Base-by-base conservation (phyloP, 2,888 invertebrate species). In the Scrobipalpa costella region DNA sequence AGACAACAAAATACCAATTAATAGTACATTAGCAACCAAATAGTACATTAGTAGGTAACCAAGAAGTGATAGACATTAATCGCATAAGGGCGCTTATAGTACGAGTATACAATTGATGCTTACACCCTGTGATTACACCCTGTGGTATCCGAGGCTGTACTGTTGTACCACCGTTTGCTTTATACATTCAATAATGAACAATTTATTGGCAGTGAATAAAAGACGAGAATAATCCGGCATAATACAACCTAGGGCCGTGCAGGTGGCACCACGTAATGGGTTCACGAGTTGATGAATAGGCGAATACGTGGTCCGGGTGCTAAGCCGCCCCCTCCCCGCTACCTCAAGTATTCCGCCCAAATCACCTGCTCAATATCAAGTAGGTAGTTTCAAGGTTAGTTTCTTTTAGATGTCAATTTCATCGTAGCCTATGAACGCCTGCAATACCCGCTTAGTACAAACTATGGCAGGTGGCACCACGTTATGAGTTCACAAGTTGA, bases 201-300 rank as follows among this genome's bases (percentile, higher is more conserved):
- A 34, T 15, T 33, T 82, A 86, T 83, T 77, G 78, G 77, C 73
- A 77, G 77, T 80, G 79, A 83, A 85, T 84, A 81, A 83, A 82
- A 80, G 75, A 75, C 71, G 71, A 64, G 81, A 82, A 86, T 86
- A 84, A 86, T 86, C 78, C 77, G 76, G 77, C 79, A 80, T 85
- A 84, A 86, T 83, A 86, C 82, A 81, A 85, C 81, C 81, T 83
- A 78, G 80, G 77, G 80, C 76, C 83, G 80, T 87, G 87, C 87
- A 86, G 88, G 88, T 88, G 86, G 83, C 86, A 76, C 78, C 71
- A 71, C 79, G 86, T 89, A 88, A 89, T 89, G 83, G 88, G 79
- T 76, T 76, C 79, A 78, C 77, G 79, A 83, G 85, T 87, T 89
- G 89, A 89, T 89, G 88, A 88, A 89, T 89, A 87, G 88, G 79